Evolutionary conservation across 2,888 invertebrate species (phyloP), one percentile per base, ranked within the genome.

Genomic region (Lasioglossum vierecki): DNA sequence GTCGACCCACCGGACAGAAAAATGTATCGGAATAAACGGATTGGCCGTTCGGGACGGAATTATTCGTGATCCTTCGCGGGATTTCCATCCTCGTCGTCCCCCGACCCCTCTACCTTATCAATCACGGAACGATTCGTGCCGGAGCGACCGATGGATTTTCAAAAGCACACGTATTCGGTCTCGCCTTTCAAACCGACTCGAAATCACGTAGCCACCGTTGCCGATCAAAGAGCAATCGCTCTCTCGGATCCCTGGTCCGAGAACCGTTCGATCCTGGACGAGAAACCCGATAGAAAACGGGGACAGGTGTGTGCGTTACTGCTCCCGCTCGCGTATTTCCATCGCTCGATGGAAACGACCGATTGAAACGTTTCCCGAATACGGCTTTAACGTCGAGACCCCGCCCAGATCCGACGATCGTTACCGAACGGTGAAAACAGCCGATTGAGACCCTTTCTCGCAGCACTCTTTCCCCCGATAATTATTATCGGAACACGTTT

Each of bases 141-240:
- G 18, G 44, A 70, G 44, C 76, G 35, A 11, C 3, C 53, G 68
- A 44, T n/a, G 63, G 46, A 80, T 75, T 75, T 76, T 53, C 11
- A 60, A 83, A 66, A 68, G 76, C 66, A 2, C 44, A 63, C 66
- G 39, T 39, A 39, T 68, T 68, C 41, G 22, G 68, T 53, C 35
- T 49, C 18, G 39, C 66, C 22, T 41, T 68, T 15, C 44, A 30
- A 30, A 53, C 35, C 30, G 30, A 11, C n/a, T 44, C 46, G n/a
- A 39, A 66, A 39, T 72, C 26, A 75, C 22, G 26, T 39, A 46
- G 57, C 30, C 57, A 53, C 22, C 46, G 60, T 75, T 46, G 63
- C 46, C 71, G 83, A 85, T 85, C 76, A 76, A 76, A 83, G 75
- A 72, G 66, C 79, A 76, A 79, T 84, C 78, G 75, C 57, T 79